Conservation (phyloP, 2,888 invertebrate species). For the Portevinia maculata region DNA sequence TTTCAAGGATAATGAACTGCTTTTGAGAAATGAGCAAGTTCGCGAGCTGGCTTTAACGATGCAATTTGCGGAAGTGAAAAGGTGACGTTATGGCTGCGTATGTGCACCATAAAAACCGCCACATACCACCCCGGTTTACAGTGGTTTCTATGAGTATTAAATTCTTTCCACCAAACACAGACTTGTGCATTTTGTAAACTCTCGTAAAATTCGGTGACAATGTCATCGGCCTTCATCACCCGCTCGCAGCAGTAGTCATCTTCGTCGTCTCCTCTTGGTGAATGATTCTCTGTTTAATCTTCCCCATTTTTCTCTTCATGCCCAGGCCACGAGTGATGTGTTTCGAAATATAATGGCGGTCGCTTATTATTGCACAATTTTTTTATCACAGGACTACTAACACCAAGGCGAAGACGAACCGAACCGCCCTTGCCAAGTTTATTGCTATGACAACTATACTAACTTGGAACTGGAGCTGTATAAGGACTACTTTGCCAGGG, state of each 20-base stretch:
- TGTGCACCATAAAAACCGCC: slow-evolving; percentile 66
- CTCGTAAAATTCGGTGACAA: slow-evolving; percentile 66
- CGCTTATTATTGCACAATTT: slow-evolving; percentile 60
- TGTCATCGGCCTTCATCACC: slow-evolving; percentile 36
- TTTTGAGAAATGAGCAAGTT: slow-evolving; percentile 10
- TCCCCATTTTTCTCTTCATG: slow-evolving; percentile 16
- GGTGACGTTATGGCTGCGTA: slow-evolving; percentile 69
- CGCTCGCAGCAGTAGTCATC: neutral
- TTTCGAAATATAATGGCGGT: slow-evolving; percentile 55
- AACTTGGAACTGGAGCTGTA: neutral
- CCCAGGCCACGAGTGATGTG: slow-evolving; percentile 34
- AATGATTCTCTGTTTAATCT: slow-evolving; percentile 47
- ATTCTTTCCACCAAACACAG: slow-evolving; percentile 33
- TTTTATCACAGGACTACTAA: slow-evolving; percentile 2
- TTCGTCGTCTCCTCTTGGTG: slow-evolving; percentile 2
- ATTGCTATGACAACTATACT: slow-evolving; percentile 38
- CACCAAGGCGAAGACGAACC: neutral
- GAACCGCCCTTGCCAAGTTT: neutral
- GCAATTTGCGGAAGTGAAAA: slow-evolving; percentile 72
- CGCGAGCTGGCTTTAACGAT: slow-evolving; percentile 56
- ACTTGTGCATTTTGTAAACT: slow-evolving; percentile 43
- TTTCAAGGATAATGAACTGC: slow-evolving; percentile 49
- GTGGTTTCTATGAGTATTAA: slow-evolving; percentile 63
- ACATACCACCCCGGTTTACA: slow-evolving; percentile 38
- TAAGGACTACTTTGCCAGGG: slow-evolving; percentile 10